Evolutionary conservation across 2,888 invertebrate species (phyloP).

Genomic region (Colletes collaris): DNA sequence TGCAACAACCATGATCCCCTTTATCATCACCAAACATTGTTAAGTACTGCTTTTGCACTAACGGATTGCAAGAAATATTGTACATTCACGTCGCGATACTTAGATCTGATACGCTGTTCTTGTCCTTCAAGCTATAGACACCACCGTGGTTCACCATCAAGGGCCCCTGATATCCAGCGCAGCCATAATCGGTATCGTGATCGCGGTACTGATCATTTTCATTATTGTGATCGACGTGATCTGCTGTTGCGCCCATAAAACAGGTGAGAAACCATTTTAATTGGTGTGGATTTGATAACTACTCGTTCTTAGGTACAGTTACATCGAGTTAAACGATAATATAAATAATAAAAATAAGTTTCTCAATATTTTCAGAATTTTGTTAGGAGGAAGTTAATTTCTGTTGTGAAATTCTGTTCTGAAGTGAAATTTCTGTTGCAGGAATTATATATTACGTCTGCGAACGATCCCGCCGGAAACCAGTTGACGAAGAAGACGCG

Average conservation of each 20-base stretch:
- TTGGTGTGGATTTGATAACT: too few species aligned
- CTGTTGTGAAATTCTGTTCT: too few species aligned
- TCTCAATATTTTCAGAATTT: too few species aligned
- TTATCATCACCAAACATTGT: conserved; percentile 80
- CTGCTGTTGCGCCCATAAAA: conserved; percentile 88
- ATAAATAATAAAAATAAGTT: too few species aligned
- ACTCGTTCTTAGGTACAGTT: too few species aligned
- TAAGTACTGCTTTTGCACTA: conserved; percentile 81
- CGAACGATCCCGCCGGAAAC: conserved; percentile 86
- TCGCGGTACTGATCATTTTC: conserved; percentile 91
- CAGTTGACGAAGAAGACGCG: conserved; percentile 91
- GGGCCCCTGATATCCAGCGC: conserved; percentile 87
- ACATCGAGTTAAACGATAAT: too few species aligned
- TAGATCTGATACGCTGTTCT: conserved; percentile 41
- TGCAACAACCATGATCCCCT: conserved; percentile 29
- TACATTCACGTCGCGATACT: not conserved
- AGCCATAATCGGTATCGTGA: conserved; percentile 93
- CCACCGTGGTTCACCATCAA: conserved; percentile 80
- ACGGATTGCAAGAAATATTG: conserved; percentile 68
- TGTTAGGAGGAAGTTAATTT: too few species aligned
- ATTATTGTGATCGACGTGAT: conserved; percentile 90
- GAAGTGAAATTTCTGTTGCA: conserved; percentile 61
- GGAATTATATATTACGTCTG: conserved; percentile 83
- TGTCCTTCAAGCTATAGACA: conserved; percentile 77
- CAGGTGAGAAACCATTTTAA: conserved; percentile 77